Percentiles rank a stretch among this genome's conserved stretches.
phyloP scores from a whole-genome alignment of 2,888 invertebrate species.

The Glyphotaelius pellucidus region DNA sequence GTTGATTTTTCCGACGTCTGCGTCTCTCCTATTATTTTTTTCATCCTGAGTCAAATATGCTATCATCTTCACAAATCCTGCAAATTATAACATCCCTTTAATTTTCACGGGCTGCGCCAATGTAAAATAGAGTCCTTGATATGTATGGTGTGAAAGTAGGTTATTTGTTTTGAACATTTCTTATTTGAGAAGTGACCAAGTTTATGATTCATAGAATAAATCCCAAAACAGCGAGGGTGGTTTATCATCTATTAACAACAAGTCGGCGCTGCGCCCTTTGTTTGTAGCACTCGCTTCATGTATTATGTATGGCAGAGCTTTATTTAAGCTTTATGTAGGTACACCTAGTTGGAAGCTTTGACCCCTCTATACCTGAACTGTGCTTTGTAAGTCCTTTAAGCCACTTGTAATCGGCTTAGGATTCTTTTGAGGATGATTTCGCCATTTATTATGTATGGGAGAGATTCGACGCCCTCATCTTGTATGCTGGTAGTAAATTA shows the following conservation, averaged over 20 bases:
- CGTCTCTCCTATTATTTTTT: too few species aligned
- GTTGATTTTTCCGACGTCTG: too few species aligned
- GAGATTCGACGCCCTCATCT: not conserved
- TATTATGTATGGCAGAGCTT: constrained; percentile 40
- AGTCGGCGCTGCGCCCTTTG: constrained; percentile 22
- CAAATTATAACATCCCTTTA: too few species aligned
- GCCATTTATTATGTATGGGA: not conserved
- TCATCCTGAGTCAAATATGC: too few species aligned
- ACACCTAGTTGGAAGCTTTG: constrained; percentile 23
- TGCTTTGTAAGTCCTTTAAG: constrained; percentile 4
- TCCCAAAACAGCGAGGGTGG: constrained; percentile 17
- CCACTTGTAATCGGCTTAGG: constrained; percentile 25
- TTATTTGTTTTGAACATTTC: not conserved
- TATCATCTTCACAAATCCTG: too few species aligned
- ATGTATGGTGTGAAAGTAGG: not conserved
- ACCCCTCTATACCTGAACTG: not conserved
- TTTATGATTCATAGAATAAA: not conserved
- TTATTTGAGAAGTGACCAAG: not conserved
- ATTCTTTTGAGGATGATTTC: constrained; percentile 13
- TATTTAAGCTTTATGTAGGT: constrained; percentile 33
- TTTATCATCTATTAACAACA: constrained; percentile 21
- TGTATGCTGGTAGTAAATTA: not conserved
- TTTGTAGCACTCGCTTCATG: constrained; percentile 35
- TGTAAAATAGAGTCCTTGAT: not conserved
- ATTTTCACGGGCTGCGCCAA: too few species aligned